Evolutionary conservation across 1,140 invertebrate genomes (phyloP), one percentile per base, ranked within the genome.

Genomic region (Lycorma delicatula): DNA sequence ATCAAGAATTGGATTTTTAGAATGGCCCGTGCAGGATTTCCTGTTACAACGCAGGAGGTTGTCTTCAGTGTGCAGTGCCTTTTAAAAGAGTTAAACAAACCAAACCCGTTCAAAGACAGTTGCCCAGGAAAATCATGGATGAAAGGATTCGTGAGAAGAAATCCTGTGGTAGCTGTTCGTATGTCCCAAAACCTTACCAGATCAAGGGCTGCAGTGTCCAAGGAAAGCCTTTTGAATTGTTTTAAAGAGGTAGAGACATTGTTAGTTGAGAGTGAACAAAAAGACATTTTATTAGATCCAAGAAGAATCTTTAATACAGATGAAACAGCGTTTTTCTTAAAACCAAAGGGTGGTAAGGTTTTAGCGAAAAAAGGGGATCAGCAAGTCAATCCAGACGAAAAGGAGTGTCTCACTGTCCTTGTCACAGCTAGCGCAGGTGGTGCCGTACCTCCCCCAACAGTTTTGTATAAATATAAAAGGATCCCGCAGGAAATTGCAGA

Each of bases 161-260:
- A 56, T 23, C 54, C 54, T 53, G 13, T 11, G 18, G 16, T 53
- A 16, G 12, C 50, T 16, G 13, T 13, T 26, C 23, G 50, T 13
- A 20, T 34, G 2, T 38, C 62, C 29, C 58, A 71, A 60, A 61
- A 56, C 46, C 60, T 70, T 16, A 70, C 64, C 5, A 26, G 49
- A 6, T 44, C 61, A 16, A 63, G 64, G 51, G 53, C 67, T 16
- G 53, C 36, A 28, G 63, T 69, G 6, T 53, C 60, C 18, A 60
- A 67, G 56, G 41, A 60, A 29, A 58, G 65, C 56, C 64, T 71
- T 9, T 58, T 55, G 59, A 56, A 60, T 12, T 71, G 67, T 68
- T 70, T 69, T 63, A 11, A 23, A n/a, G 48, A 68, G 48, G 51
- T 68, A 31, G 51, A 66, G 49, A 50, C 44, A 9, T 69, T 61